Evolutionary conservation across 1,140 invertebrate species (phyloP).

Genomic region (Megalopta genalis): DNA sequence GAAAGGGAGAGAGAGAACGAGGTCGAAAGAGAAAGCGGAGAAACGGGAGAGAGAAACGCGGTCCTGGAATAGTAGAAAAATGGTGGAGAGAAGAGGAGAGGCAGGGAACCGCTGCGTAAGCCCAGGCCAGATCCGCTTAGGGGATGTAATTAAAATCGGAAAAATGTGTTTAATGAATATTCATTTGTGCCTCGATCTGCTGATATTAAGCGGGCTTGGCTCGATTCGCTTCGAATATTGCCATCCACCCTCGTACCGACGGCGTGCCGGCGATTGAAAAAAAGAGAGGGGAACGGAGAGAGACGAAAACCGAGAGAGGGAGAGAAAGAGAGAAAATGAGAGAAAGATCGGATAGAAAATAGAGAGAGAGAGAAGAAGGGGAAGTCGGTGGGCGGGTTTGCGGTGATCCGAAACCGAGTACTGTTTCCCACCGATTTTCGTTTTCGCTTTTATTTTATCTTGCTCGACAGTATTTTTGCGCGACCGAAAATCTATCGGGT

Average conservation of each 20-base stretch:
- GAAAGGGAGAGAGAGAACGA: slow-evolving; percentile 34
- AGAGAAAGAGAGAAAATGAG: slow-evolving; percentile 11
- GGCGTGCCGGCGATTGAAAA: slow-evolving; percentile 64
- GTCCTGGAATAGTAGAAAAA: slow-evolving; percentile 37
- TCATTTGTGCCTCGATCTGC: slow-evolving; percentile 72
- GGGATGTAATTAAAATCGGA: slow-evolving; percentile 79
- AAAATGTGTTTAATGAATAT: slow-evolving; percentile 78
- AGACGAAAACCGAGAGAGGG: slow-evolving; percentile 6
- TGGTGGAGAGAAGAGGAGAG: slow-evolving; percentile 44
- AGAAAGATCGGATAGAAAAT: slow-evolving; percentile 17
- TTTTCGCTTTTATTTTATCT: slow-evolving; percentile 47
- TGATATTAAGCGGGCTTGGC: slow-evolving; percentile 71
- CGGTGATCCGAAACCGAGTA: slow-evolving; percentile 53
- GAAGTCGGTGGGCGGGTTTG: slow-evolving; percentile 25
- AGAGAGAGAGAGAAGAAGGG: slow-evolving; percentile 9
- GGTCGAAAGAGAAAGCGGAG: slow-evolving; percentile 33
- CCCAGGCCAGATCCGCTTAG: slow-evolving; percentile 74
- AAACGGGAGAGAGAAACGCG: slow-evolving; percentile 39
- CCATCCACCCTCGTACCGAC: slow-evolving; percentile 50
- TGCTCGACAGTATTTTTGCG: slow-evolving; percentile 46
- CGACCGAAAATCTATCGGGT: slow-evolving; percentile 58
- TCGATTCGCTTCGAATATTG: slow-evolving; percentile 60
- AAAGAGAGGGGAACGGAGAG: slow-evolving; percentile 22
- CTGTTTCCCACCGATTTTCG: slow-evolving; percentile 21
- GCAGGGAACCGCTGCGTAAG: slow-evolving; percentile 62